Base-by-base conservation (phyloP, 2,797 vertebrate species). In the Lophius americanus region DNA sequence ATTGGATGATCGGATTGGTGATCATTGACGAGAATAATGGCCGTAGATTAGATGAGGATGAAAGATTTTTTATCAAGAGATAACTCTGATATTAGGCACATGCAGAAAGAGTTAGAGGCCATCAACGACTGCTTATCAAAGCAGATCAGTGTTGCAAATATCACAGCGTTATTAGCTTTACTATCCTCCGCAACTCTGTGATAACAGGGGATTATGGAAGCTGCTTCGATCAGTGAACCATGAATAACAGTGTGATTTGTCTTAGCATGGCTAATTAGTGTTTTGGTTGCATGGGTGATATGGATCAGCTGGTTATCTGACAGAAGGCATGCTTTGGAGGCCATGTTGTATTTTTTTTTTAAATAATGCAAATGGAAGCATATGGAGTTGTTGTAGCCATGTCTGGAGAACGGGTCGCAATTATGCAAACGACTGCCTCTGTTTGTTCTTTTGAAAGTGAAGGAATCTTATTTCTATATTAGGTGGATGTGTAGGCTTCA, bases 1-100 rank as follows among this genome's bases (percentile, higher is more conserved):
- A 93, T 92, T 84, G 90, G 87, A 90, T 90, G 57, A 35, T 74
- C 59, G 80, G 88, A 92, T 92, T 88, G 88, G 73, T 83, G 74
- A 85, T 76, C 75, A 71, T 65, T 80, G 84, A 80, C 54, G 49
- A 51, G 39, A 59, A 1, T 4, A 5, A n/a, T 41, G 53, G 52
- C 59, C 9, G 12, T 1, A 42, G 51, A 50, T 54, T 44, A 4
- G 35, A 50, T 57, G 50, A 52, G 41, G 5, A 32, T 3, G 33
- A 11, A 54, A 66, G 90, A 90, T 87, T 87, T 84, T 89, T 88
- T n/a, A 53, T 37, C 79, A 56, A 73, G 53, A 85, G 89, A 93
- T 93, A 92, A 92, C 81, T 83, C 68, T 68, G 81, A 84, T 83
- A 69, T 82, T 84, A 85, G 87, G 58, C 79, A 68, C 64, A 57